Percentiles rank a stretch among this genome's conserved stretches.
Conservation (phyloP, 2,113 vertebrate species). For the Eulacestoma nigropectus region DNA sequence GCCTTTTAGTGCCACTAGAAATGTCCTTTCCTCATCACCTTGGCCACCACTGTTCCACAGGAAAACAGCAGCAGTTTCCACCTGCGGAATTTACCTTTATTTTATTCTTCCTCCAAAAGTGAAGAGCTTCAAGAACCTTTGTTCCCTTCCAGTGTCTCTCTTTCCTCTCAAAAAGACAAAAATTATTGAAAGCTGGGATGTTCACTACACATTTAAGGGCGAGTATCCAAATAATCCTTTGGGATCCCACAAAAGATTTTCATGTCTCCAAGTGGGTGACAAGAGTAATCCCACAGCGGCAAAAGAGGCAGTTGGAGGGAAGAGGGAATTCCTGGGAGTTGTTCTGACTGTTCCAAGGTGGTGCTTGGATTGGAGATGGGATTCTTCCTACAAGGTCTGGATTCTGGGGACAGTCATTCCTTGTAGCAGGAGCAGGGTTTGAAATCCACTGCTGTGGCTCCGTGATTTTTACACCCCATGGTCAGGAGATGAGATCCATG, state of each 20-base stretch:
- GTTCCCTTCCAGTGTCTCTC: neutral
- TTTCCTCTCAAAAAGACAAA: neutral
- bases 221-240: neutral
- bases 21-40: neutral
- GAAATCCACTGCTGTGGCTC: neutral
- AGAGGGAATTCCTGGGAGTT: neutral
- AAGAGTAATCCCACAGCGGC: neutral
- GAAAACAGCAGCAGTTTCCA: neutral
- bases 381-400: neutral
- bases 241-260: neutral
- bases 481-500: neutral
- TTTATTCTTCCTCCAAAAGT: neutral
- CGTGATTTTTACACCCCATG: neutral
- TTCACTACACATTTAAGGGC: neutral
- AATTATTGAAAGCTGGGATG: neutral
- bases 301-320: neutral
- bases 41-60: neutral
- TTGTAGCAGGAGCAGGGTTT: neutral
- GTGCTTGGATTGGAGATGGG: neutral
- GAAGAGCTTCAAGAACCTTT: neutral
- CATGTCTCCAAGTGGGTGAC: fast-evolving
- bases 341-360: neutral
- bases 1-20: neutral
- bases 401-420: neutral
- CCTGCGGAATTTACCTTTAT: neutral